Base-by-base conservation (phyloP, 2,888 invertebrate genomes). In the Sarcophaga carnaria region DNA sequence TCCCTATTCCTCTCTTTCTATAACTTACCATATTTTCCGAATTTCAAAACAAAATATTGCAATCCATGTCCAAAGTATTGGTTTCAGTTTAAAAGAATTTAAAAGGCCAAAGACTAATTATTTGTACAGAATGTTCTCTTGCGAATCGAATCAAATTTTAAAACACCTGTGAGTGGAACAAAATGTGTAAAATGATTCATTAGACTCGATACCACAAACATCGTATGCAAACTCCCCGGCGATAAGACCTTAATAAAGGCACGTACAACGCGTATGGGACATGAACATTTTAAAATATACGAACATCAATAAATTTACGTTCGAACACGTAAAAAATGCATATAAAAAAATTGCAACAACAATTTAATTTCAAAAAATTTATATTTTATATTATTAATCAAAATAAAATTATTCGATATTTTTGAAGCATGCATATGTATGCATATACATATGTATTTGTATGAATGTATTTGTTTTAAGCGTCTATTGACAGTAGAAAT, bases 401-500 rank as follows among this genome's bases (percentile, higher is more conserved):
- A 27, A 66, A 66, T 62, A 20, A 2, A 64, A 75, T 75, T 49
- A 64, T 64, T 63, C 49, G 14, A 14, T 14, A 49, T 49, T 49
- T 37, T 37, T 22, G 22, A 37, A 37, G 2, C 49, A 11, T 49
- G 49, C 49, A 49, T 17, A 62, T 14, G 6, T 6, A 37, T 37
- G 37, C 6, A 37, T 37, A 37, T 37, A 37, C 6, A 27, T 27
- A 6, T 37, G 1, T 37, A 17, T 45, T 49, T 69, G 22, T 25
- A 22, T 14, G 10, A 37, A 64, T 10, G 25, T 66, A n/a, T 69
- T 2, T 37, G 20, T 62, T 25, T 76, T 82, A 86, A 79, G 76
- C 62, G 75, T 82, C 45, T 86, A 83, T 83, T 83, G 86, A 71
- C 82, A 63, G 66, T 79, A 67, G 17, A 82, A 82, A 80, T 86